Evolutionary conservation across 2,888 invertebrate species (phyloP), one percentile per base, ranked within the genome.

Genomic region (Imbricaverruca yamaguchii): DNA sequence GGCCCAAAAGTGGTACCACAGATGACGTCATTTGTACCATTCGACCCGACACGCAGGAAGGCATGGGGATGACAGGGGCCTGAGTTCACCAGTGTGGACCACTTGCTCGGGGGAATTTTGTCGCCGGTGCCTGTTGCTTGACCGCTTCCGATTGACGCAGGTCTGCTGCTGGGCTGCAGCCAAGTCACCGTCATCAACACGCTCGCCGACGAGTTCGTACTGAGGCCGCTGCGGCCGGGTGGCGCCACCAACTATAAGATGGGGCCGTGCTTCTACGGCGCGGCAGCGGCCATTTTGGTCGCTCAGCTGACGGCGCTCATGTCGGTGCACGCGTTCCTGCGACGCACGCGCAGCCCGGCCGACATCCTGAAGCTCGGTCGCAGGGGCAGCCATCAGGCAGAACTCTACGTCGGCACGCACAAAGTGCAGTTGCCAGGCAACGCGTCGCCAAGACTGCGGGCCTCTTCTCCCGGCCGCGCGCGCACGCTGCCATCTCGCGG

Each of bases 191-290:
- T 69, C 39, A 69, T 25, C 23, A 69, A 69, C 69, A 69, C 13
- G 25, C 25, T 69, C 69, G 25, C 69, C 8, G 69, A 69, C 39
- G 69, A 69, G 39, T 69, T 69, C 69, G 11, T 25, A 3, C 15
- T 69, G 9, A 25, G 69, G 25, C 69, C 69, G 15, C 39, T 69
- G 39, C 69, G 69, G 39, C 23, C 69, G 9, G 69, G 39, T 13
- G 69, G 69, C 69, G 39, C 69, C 69, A 69, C 69, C 39, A 69
- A 15, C 39, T 69, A 69, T 39, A 39, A 39, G 39, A 69, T 69
- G 69, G 69, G 69, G 39, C 23, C 69, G 7, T 69, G 69, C 69
- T 69, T 69, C 69, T 69, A 69, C 69, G 69, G 69, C 69, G 39
- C 69, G 6, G 69, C 69, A 1, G 69, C 69, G 15, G 69, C 69